Evolutionary conservation across 2,888 invertebrate species (phyloP), one percentile per base, ranked within the genome.

Genomic region (Ethmia dodecea): DNA sequence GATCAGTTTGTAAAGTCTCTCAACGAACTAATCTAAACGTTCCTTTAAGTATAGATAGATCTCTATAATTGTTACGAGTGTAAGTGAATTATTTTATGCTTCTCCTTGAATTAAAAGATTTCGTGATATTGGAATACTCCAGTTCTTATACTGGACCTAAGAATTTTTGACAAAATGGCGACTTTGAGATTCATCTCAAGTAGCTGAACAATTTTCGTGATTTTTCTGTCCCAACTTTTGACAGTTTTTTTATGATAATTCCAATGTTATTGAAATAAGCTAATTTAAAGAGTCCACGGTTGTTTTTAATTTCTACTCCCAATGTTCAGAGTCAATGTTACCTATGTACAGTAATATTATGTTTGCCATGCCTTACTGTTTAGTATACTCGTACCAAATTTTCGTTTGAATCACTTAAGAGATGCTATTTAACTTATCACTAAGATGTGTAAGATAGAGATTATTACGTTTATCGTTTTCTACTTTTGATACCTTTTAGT

Each of bases 11-110:
- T 43, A 49, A 55, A 43, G 53, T 58, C 65, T 79, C 71, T 75
- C 74, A 74, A 74, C 72, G 70, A 75, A 72, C 71, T 79, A 71
- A 69, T 69, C 43, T 71, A 69, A 80, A 79, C 80, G 84, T 84
- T 84, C 84, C 84, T 84, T 78, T 64, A 81, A 75, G 69, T 77
- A 72, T 77, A 83, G 72, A 76, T 83, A 84, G 83, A 83, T 83
- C 80, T 83, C 81, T 81, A 73, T 66, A 57, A 62, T 65, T 74
- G 77, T 76, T 76, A 73, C 72, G 69, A 76, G 63, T 74, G 62
- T 68, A 57, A 63, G 61, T 55, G 40, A 49, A 44, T 53, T 52
- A 49, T 51, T n/a, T n/a, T n/a, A n/a, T n/a, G n/a, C n/a, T n/a
- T n/a, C n/a, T n/a, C n/a, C n/a, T n/a, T n/a, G n/a, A n/a, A n/a